Conservation (phyloP, 2,113 vertebrate species). For the Tautogolabrus adspersus region DNA sequence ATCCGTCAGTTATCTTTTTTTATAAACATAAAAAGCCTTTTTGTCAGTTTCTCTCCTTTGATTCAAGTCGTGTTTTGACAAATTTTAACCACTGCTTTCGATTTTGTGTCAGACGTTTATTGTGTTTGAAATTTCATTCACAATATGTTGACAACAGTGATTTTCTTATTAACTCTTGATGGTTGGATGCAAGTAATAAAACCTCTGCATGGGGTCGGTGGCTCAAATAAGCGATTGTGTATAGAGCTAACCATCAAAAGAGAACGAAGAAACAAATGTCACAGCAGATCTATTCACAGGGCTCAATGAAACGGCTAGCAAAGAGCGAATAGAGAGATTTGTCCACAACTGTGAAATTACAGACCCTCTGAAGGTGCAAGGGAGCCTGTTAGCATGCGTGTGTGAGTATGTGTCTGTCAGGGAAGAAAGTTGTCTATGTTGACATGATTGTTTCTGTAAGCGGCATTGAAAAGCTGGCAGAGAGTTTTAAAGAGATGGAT, state of each 20-base stretch:
- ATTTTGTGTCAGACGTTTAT: conserved; percentile 30
- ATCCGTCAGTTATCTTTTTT: conserved; percentile 21
- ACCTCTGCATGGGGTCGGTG: conserved; percentile 17
- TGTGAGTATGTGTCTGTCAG: conserved; percentile 35
- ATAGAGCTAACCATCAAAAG: conserved; percentile 50
- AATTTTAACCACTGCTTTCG: conserved; percentile 46
- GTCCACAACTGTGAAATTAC: conserved; percentile 48
- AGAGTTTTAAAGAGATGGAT: conserved; percentile 18
- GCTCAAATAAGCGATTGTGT: conserved; percentile 40
- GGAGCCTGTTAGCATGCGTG: conserved; percentile 11
- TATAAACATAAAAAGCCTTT: conserved; percentile 41
- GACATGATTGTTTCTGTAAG: conserved; percentile 41
- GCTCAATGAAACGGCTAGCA: conserved; percentile 25
- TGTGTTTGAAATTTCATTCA: conserved; percentile 59
- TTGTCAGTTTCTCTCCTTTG: conserved; percentile 21
- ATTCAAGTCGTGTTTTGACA: conserved; percentile 49
- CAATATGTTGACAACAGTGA: conserved; percentile 50
- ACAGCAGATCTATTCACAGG: conserved; percentile 35
- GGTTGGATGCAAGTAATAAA: conserved; percentile 63
- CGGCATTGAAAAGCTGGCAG: conserved; percentile 44
- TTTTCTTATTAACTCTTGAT: conserved; percentile 61
- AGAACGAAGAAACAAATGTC: conserved; percentile 37
- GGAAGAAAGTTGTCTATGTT: conserved; percentile 5
- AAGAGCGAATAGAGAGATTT: conserved; percentile 50
- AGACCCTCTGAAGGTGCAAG: conserved; percentile 23